phyloP scores from a whole-genome alignment of 2,888 invertebrate species.

The Andrena fulva region DNA sequence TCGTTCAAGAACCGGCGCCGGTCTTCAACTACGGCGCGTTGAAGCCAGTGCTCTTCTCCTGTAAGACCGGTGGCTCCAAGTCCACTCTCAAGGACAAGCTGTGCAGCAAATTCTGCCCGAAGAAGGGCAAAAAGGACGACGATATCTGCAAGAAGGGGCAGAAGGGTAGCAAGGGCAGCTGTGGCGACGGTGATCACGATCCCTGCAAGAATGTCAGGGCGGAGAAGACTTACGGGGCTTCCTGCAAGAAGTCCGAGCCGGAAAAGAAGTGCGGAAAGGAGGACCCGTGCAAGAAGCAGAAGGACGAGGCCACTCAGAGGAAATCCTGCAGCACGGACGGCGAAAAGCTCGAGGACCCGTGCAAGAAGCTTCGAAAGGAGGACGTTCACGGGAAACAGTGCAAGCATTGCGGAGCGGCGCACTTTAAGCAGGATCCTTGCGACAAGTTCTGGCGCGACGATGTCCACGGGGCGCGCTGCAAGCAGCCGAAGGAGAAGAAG shows the following conservation, averaged over 20 bases:
- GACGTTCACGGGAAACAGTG: constrained; percentile 13
- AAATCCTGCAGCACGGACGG: constrained; percentile 16
- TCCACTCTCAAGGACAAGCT: constrained; percentile 13
- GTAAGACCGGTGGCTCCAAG: constrained; percentile 6
- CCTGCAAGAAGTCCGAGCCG: constrained; percentile 38
- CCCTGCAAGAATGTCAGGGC: constrained; percentile 28
- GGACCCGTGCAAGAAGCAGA: constrained; percentile 52
- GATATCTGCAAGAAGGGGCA: constrained; percentile 31
- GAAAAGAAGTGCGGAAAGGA: constrained; percentile 17
- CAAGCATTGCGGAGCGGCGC: not conserved
- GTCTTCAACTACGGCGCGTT: not conserved
- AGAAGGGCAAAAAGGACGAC: not conserved
- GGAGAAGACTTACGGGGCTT: not conserved
- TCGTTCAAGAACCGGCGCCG: constrained; percentile 10
- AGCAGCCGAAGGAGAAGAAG: not conserved
- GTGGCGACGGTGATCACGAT: constrained; percentile 26
- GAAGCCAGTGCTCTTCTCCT: not conserved
- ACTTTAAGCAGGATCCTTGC: not conserved
- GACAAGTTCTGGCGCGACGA: not conserved
- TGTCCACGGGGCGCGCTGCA: not conserved
- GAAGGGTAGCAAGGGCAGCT: not conserved
- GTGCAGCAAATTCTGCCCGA: constrained; percentile 9
- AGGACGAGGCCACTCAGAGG: not conserved
- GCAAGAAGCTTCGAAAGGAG: constrained; percentile 26
- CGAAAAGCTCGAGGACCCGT: constrained; percentile 33